These are phyloP conservation scores for Sinhomidia bicolor DNA, from an alignment of 2,888 invertebrate genomes.

Conservation along the genomic window DNA sequence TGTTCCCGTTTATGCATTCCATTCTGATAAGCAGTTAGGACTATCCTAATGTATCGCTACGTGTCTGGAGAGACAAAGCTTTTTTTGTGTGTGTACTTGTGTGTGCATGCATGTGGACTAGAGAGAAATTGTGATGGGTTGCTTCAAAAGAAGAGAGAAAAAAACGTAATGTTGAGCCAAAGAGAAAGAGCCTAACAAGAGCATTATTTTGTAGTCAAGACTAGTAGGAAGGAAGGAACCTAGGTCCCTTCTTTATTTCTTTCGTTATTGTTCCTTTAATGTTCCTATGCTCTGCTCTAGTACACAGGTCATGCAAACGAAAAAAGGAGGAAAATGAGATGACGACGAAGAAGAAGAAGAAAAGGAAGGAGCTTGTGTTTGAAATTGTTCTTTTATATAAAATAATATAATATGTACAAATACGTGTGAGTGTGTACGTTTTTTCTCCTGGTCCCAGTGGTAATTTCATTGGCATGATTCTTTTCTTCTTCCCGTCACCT, in stretches of 20 bases:
- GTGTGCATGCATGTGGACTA: not conserved
- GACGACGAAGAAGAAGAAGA: constrained; percentile 3
- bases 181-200: not conserved
- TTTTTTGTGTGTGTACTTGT: too few species aligned
- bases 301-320: constrained; percentile 39
- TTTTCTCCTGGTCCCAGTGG: constrained; percentile 58
- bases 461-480: constrained; percentile 65
- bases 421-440: not conserved
- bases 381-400: not conserved
- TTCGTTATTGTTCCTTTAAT: not conserved
- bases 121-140: constrained; percentile 20
- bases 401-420: not conserved
- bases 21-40: constrained; percentile 18
- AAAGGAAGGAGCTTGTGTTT: not conserved
- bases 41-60: constrained; percentile 39
- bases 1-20: constrained; percentile 20
- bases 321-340: not conserved
- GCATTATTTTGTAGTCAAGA: not conserved
- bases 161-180: not conserved
- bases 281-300: not conserved
- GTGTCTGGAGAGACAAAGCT: constrained; percentile 35
- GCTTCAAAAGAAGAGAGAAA: not conserved
- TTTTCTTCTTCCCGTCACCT: constrained; percentile 53
- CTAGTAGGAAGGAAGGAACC: not conserved
- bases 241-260: not conserved